Evolutionary conservation across 2,113 vertebrate genomes (phyloP).

Genomic region (Tachycineta bicolor): DNA sequence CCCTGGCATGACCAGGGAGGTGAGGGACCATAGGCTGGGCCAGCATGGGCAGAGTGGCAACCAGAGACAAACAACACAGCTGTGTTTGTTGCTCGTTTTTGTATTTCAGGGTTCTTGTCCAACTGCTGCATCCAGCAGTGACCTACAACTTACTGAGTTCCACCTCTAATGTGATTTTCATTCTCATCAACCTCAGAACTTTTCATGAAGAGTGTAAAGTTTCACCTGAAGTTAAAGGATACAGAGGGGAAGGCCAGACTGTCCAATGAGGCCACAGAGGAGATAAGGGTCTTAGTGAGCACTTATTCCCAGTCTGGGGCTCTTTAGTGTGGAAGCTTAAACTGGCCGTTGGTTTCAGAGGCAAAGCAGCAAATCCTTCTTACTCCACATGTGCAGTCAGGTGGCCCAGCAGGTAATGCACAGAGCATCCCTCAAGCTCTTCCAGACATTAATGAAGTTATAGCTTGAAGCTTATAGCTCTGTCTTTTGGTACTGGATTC

Average conservation of each 20-base stretch:
- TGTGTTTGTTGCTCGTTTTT: background rate
- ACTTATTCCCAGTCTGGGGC: rapidly evolving
- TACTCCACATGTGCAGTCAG: background rate
- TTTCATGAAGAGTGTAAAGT: background rate
- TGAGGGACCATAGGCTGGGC: background rate
- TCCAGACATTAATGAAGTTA: background rate
- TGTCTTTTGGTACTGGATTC: background rate
- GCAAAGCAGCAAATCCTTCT: background rate
- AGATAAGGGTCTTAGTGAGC: background rate
- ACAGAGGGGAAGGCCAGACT: background rate
- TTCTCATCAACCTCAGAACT: background rate
- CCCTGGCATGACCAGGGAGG: rapidly evolving
- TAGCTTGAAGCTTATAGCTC: background rate
- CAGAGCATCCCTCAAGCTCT: background rate
- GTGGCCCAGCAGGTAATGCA: background rate
- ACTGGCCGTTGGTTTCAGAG: background rate
- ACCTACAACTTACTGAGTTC: background rate
- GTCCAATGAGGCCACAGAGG: background rate
- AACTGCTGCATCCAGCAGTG: background rate
- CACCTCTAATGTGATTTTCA: background rate
- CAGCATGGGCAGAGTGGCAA: background rate
- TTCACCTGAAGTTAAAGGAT: background rate
- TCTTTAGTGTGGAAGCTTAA: background rate
- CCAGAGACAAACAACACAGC: background rate
- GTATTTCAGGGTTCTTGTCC: background rate